Base-by-base conservation (phyloP, 30 jellyfish, hydroid and myxozoan genomes). In the Sanderia malayensis region DNA sequence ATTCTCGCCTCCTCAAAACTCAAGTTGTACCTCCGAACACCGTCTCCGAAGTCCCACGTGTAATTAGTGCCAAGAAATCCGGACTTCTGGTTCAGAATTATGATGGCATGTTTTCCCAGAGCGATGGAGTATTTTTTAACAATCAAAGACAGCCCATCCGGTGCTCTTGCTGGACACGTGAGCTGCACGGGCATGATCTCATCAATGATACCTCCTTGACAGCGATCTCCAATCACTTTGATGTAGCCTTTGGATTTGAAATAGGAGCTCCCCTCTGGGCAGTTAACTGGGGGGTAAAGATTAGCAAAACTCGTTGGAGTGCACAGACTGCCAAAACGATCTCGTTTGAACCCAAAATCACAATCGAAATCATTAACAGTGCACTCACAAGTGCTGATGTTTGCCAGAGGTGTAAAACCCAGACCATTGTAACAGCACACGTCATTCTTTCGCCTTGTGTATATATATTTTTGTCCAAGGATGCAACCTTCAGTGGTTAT, bases 21-120 rank as follows among this genome's bases (percentile, higher is more conserved):
- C 93, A 67, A 46, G 53, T 81, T 70, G 79, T 69, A 81, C 59
- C 37, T 67, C 63, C 2, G 19, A 27, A 29, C 63, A 29, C 72
- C 82, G 66, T 89, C 97, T 1, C 93, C 93, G 68, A 67, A 89
- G 44, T 77, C 80, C 97, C 97, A 89, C 0, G 71, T 34, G 68
- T 89, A 89, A 15, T 13, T 26, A 17, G 97, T 89, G 27, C 75
- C 85, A 26, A 61, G 53, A 47, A 82, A 76, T 21, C 97, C 95
- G 10, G 76, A 44, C 25, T 62, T 57, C 53, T 89, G 97, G 10
- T 58, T 44, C 19, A 89, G 65, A 4, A 25, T 49, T 11, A 89
- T 61, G 22, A 57, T 69, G 7, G 83, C 67, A 10, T 61, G 25
- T 31, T 52, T 74, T 9, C 77, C 77, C 66, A 82, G 87, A 25